Base-by-base conservation (phyloP, 1,140 invertebrate species). In the Drosophila saltans region DNA sequence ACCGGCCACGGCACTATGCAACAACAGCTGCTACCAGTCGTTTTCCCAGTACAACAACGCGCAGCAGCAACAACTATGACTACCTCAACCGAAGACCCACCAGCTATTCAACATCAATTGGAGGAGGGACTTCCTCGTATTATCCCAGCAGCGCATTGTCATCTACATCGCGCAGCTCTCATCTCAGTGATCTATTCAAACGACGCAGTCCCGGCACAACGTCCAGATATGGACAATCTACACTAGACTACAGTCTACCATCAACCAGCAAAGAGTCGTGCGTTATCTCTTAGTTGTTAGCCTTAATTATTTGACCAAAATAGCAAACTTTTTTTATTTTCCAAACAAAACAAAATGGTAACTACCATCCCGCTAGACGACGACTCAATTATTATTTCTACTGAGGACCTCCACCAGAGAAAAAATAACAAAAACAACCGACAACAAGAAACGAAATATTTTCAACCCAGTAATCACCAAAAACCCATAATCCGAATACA, bases 181-280 rank as follows among this genome's bases (percentile, higher is more conserved):
- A 91, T 74, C 62, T 91, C 41, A 80, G 77, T 16, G 90, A 91
- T 62, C 70, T 91, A n/a, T 82, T 91, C 33, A 75, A 72, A 43
- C 90, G 86, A 58, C 79, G 83, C 21, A 88, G 84, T 72, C 84
- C 83, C 70, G 75, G 56, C 56, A 55, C 66, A 33, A 57, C 41
- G 39, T 80, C 81, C 24, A 65, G 58, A 43, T 84, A 82, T 33
- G 74, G 61, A 36, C 65, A 65, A 39, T 58, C 71, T 45, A 11
- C 39, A 40, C 10, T 40, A 11, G 69, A 66, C 57, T 82, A 81
- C 56, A 48, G 70, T 7, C 66, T 76, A 52, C 70, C 78, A 10
- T 52, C 45, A 10, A 26, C 57, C 68, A 83, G 69, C 83, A 91
- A 90, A 90, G 90, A 91, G 72, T 91, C 88, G 88, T 91, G 90